These are phyloP conservation scores for Nysson spinosus DNA, from an alignment of 2,888 invertebrate species.

Conservation along the genomic window DNA sequence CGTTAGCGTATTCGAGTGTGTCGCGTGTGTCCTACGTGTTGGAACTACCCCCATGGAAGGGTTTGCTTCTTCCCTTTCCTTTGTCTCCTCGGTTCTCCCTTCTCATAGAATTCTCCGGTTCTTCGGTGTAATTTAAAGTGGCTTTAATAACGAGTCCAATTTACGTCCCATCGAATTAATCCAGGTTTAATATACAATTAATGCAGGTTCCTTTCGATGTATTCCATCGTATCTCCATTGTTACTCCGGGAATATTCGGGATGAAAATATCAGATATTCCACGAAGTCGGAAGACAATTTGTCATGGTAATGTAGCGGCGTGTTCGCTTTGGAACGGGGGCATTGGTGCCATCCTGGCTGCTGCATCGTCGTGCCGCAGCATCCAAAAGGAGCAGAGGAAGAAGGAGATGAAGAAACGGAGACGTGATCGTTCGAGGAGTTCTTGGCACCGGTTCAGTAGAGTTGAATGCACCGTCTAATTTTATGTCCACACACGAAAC, in stretches of 20 bases:
- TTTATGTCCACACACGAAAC: slow-evolving; percentile 54
- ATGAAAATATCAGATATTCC: too few species aligned
- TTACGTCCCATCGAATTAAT: too few species aligned
- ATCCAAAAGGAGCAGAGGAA: slow-evolving; percentile 30
- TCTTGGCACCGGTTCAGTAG: slow-evolving; percentile 65
- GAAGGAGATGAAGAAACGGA: not conserved
- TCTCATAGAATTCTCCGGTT: too few species aligned
- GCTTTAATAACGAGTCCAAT: too few species aligned
- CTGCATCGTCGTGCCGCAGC: slow-evolving; percentile 43
- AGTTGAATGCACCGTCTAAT: slow-evolving; percentile 71
- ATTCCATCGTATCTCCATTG: too few species aligned
- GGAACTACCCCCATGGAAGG: not conserved
- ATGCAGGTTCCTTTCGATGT: too few species aligned
- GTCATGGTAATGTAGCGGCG: slow-evolving; percentile 25
- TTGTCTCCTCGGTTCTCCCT: too few species aligned
- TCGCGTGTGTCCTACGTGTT: slow-evolving; percentile 28
- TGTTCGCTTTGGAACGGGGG: slow-evolving; percentile 54
- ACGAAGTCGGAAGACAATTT: slow-evolving; percentile 31
- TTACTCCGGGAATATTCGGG: too few species aligned
- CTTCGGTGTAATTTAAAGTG: too few species aligned
- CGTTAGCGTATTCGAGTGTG: slow-evolving; percentile 53
- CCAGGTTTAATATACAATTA: too few species aligned
- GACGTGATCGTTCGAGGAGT: not conserved
- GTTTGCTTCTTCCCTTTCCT: slow-evolving; percentile 26
- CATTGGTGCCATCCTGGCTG: slow-evolving; percentile 62